Evolutionary conservation across 1,140 invertebrate species (phyloP), one percentile per base, ranked within the genome.

Genomic region (Leptinotarsa undecemlineata): DNA sequence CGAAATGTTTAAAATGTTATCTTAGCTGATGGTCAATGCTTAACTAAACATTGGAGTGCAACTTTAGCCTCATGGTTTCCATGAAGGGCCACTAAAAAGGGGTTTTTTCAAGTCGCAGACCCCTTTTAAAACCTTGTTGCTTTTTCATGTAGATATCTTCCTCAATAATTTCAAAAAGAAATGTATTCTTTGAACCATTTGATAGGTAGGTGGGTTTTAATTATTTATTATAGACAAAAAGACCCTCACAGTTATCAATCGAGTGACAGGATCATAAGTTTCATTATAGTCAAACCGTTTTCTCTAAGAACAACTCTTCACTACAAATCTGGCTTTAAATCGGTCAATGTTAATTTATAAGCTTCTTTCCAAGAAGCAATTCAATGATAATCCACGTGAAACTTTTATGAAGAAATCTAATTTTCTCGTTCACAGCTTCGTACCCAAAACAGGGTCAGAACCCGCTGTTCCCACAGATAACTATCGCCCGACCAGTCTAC

Each of bases 181-280:
- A 87, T 1, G 83, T 85, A 8, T 82, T 84, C 48, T 79, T 82
- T 0, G 86, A 82, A 78, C 87, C 73, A 86, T 80, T 75, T 86
- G 85, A 8, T 77, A 19, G 8, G 86, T 72, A 15, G 76, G 3
- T n/a, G 73, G 77, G n/a, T 72, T 63, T 51, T 51, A 3, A 13
- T 51, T 51, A n/a, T 51, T 51, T 13, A 51, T 51, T 71, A 87
- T 80, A 66, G 79, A 77, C 15, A 88, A 69, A n/a, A 88, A n/a
- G 51, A 83, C 72, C 78, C 87, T 78, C 62, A 88, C 79, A 33
- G 85, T 80, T 47, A 82, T 82, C 73, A 79, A 82, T 67, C 81
- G 76, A 0, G 78, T 79, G 13, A 87, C 85, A 20, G 85, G 83
- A 67, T 82, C 81, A 78, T 85, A 87, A 33, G 81, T 87, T 77